Base-by-base conservation (phyloP, 2,113 vertebrate species). In the Ctenodactylus gundi region DNA sequence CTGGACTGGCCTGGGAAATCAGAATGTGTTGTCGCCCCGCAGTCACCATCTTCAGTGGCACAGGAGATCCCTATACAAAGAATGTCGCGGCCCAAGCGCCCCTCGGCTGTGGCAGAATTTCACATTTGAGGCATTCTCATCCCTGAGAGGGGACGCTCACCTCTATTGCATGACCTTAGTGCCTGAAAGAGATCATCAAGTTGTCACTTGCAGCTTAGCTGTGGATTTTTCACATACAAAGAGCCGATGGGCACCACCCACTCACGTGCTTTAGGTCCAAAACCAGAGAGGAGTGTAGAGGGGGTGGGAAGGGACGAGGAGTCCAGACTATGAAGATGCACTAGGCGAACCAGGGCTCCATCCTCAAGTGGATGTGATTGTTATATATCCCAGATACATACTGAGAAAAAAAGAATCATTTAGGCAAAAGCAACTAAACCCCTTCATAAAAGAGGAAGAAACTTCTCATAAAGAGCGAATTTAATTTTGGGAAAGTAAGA, bases 401-500 rank as follows among this genome's bases (percentile, higher is more conserved):
- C n/a, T n/a, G n/a, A n/a, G n/a, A n/a, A n/a, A n/a, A n/a, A n/a
- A n/a, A n/a, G n/a, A n/a, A n/a, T n/a, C n/a, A n/a, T n/a, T n/a
- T n/a, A n/a, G n/a, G n/a, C n/a, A n/a, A n/a, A n/a, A n/a, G n/a
- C n/a, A n/a, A n/a, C n/a, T n/a, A n/a, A n/a, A n/a, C n/a, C n/a
- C n/a, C n/a, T n/a, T n/a, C n/a, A n/a, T n/a, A n/a, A n/a, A n/a
- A n/a, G n/a, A n/a, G n/a, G 86, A 77, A 68, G 51, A 29, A 4
- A 91, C 53, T 75, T 88, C 27, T 80, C 31, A 65, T 57, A 55
- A 3, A 92, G 7, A 76, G 68, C 83, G 17, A 72, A 80, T 5
- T 88, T 39, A 72, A 44, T 87, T 95, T 85, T 89, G 62, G 83
- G 41, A 88, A 20, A 76, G 25, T 58, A 70, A 72, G 90, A 67